A percentile compares a stretch with the other conserved stretches of the same genome.
phyloP scores from a whole-genome alignment of 1,140 invertebrate genomes.

The Drosophila triauraria region DNA sequence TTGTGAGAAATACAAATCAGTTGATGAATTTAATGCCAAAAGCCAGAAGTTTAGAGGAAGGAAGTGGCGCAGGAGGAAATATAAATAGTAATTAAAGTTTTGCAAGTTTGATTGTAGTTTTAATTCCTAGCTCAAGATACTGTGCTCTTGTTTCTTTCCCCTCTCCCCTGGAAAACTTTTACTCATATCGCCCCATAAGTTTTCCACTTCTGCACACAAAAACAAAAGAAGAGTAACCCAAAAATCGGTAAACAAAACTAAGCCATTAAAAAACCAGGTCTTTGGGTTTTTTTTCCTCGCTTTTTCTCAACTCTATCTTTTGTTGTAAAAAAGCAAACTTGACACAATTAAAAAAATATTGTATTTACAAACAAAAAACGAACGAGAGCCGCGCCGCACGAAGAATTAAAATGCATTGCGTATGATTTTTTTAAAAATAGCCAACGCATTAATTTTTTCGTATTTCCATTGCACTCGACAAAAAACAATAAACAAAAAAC shows the following conservation, averaged over 20 bases:
- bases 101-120: slow-evolving; percentile 21
- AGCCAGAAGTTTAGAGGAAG: slow-evolving; percentile 20
- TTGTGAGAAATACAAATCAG: slow-evolving; percentile 9
- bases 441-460: slow-evolving; percentile 70
- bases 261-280: slow-evolving; percentile 49
- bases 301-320: slow-evolving; percentile 18
- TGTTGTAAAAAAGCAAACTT: slow-evolving; percentile 72
- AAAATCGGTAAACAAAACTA: slow-evolving; percentile 33
- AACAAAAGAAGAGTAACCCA: slow-evolving; percentile 26
- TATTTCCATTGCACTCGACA: slow-evolving; percentile 36
- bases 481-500: slow-evolving; percentile 29
- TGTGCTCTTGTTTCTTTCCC: background rate
- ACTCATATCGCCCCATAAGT: slow-evolving; percentile 24
- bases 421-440: slow-evolving; percentile 74
- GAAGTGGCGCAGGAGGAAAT: background rate
- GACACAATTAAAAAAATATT: slow-evolving; percentile 73
- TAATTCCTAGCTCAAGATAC: slow-evolving; percentile 5
- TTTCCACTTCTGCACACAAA: slow-evolving; percentile 50
- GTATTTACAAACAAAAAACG: slow-evolving; percentile 50
- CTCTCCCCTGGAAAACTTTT: slow-evolving; percentile 29
- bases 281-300: slow-evolving; percentile 35
- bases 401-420: slow-evolving; percentile 72
- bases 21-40: slow-evolving; percentile 31
- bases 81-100: slow-evolving; percentile 40
- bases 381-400: slow-evolving; percentile 6